Evolutionary conservation across 2,113 vertebrate genomes (phyloP).

Genomic region (Psephotus haematonotus): DNA sequence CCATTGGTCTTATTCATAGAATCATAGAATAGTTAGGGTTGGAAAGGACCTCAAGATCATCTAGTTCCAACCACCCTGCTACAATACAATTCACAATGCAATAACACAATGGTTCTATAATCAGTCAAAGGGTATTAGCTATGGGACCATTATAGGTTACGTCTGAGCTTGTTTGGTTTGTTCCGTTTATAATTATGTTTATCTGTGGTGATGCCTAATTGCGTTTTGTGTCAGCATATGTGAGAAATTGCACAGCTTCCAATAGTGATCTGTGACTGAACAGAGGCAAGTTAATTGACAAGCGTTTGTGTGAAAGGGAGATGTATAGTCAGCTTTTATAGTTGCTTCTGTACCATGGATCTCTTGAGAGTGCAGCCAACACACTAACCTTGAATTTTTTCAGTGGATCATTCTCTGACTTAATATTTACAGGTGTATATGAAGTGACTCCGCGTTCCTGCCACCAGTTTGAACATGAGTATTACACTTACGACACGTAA

Average conservation of each 20-base stretch:
- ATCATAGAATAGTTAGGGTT: too few species aligned
- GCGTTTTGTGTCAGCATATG: not conserved
- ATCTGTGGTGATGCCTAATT: not conserved
- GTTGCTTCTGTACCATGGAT: not conserved
- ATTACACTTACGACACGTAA: constrained; percentile 98
- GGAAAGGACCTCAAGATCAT: too few species aligned
- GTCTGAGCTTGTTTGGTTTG: not conserved
- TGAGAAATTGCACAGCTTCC: not conserved
- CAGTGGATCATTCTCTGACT: not conserved
- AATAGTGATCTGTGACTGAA: not conserved
- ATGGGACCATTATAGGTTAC: not conserved
- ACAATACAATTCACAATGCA: too few species aligned
- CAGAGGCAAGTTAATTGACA: not conserved
- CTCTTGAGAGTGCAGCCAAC: not conserved
- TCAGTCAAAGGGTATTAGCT: not conserved
- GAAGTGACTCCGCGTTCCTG: constrained; percentile 98
- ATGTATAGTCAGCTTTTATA: accelerated
- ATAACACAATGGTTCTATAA: not conserved
- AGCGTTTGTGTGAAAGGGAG: not conserved
- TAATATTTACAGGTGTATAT: constrained; percentile 85
- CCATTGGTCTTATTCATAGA: not conserved
- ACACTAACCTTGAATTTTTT: not conserved
- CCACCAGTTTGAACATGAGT: constrained; percentile 95
- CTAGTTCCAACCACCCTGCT: too few species aligned
- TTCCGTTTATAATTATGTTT: not conserved